Base-by-base conservation (phyloP, 2,888 invertebrate species). In the Plagiodera versicolora region DNA sequence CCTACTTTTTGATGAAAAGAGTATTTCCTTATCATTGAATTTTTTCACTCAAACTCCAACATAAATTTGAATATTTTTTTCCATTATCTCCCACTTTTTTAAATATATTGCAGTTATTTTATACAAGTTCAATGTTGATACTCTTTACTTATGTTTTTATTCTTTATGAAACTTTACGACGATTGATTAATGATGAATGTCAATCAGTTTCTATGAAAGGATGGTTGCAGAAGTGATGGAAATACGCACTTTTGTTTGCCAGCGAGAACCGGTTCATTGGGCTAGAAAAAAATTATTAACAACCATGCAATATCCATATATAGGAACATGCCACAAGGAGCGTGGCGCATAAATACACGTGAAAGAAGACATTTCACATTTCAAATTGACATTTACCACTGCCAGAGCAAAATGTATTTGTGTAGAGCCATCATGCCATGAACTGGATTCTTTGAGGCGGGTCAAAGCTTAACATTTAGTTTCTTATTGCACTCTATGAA, bases 401-500 rank as follows among this genome's bases (percentile, higher is more conserved):
- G 78, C 76, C 77, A 75, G 76, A 79, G 78, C 75, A 73, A 77
- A 77, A 77, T 77, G 77, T 79, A 77, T 78, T 76, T 77, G 78
- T 79, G 79, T 79, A 74, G 77, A 77, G 77, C 75, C 77, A 77
- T 75, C 75, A 79, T 79, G 79, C 79, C 77, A 76, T 78, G 78
- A 78, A 75, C 69, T 74, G 72, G 73, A 74, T 73, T 73, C 72
- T 72, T 74, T 60, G 74, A 76, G 75, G 73, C 76, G 73, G 74
- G 73, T 76, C 69, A 73, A 78, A 77, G 77, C 77, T 77, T 75
- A 71, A 77, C 75, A 76, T 72, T 72, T 72, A 75, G 67, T 72
- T 67, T 68, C 71, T 72, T 70, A 74, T 73, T 76, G 76, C 75
- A 75, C 72, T 75, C 76, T 75, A 76, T 75, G 60, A 74, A 75